Base-by-base conservation (phyloP, 2,888 invertebrate genomes). In the Fragum sueziense region DNA sequence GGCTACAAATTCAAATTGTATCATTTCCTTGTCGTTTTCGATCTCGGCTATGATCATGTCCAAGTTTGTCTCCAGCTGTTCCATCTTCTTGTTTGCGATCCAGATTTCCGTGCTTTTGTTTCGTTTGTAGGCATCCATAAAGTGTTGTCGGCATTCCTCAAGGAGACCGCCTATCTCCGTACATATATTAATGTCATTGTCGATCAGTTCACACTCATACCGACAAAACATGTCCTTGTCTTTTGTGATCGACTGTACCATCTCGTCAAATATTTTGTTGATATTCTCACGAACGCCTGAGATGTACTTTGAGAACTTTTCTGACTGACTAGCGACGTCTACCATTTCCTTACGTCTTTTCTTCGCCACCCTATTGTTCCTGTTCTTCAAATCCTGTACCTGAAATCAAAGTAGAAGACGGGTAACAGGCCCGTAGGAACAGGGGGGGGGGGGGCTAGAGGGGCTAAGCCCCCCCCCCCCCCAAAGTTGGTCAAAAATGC, bases 151-250 rank as follows among this genome's bases (percentile, higher is more conserved):
- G 20, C 76, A 74, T n/a, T 54, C 65, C 4, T 79, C 76, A 9
- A 80, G 33, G 9, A 75, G 25, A n/a, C 71, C 62, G 14, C 41
- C 62, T 22, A 79, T 34, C 17, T 72, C 65, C 4, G 69, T 65
- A 27, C 76, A 75, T 22, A 62, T 52, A 1, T 62, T 27, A 14
- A 77, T 69, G n/a, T 82, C 75, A 33, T 76, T 75, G 22, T 69
- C 61, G 6, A 82, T 82, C 1, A 79, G 52, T 17, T 65, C 69
- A 25, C 62, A 37, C 59, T 82, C 82, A 3, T 68, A 41, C 51
- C 74, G 69, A 54, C 69, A 77, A 65, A 76, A 79, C 11, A 47
- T 71, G 25, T 79, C 79, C 33, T 77, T 82, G n/a, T 82, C 82
- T 61, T 52, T 62, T n/a, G 72, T 52, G 52, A 79, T 75, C 7